These are phyloP conservation scores for Fringilla coelebs DNA, from an alignment of 2,797 vertebrate genomes.

Conservation along the genomic window DNA sequence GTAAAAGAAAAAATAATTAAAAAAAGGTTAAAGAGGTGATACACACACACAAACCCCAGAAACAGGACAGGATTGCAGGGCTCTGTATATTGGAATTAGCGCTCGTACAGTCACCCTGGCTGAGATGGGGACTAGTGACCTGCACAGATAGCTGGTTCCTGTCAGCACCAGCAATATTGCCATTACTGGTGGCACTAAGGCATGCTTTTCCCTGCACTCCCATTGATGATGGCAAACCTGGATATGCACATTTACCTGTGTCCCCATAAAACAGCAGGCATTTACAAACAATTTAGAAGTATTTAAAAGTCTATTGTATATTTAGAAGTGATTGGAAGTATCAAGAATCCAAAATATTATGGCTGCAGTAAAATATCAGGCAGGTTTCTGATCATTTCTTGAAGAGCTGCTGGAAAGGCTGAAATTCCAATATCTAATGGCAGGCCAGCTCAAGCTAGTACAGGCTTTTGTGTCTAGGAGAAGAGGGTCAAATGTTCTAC, in stretches of 20 bases:
- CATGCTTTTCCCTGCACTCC: rapidly evolving
- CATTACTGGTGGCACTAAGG: background rate
- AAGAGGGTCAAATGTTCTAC: background rate
- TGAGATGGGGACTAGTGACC: background rate
- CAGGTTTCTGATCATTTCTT: background rate
- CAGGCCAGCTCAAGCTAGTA: background rate
- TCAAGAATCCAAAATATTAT: background rate
- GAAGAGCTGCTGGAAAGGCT: background rate
- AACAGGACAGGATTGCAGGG: background rate
- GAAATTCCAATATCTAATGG: background rate
- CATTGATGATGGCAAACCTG: background rate
- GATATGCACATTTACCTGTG: background rate
- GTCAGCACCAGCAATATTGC: background rate
- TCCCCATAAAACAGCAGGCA: background rate
- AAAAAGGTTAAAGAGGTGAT: background rate
- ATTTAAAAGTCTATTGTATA: no score
- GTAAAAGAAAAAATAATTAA: rapidly evolving
- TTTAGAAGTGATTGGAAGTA: background rate
- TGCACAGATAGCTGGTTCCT: background rate
- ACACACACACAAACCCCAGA: background rate
- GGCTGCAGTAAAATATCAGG: background rate
- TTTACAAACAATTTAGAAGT: background rate
- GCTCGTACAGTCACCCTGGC: rapidly evolving
- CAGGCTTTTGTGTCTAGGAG: background rate
- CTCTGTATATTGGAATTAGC: rapidly evolving